Evolutionary conservation across 2,888 invertebrate species (phyloP), one percentile per base, ranked within the genome.

Genomic region (Melangyna quadrimaculata): DNA sequence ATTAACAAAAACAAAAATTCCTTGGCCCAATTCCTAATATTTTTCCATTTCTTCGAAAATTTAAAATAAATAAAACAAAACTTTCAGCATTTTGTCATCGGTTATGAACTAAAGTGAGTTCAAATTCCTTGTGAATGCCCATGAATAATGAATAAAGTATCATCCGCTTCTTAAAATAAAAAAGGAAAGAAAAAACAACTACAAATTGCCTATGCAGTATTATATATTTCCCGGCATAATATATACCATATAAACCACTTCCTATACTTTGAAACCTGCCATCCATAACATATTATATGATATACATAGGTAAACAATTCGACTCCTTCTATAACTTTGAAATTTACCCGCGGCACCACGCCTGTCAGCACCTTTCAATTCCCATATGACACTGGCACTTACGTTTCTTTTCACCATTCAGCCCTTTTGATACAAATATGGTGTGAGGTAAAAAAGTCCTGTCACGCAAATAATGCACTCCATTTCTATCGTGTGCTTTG

Each of bases 401-500:
- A 27, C n/a, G n/a, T 78, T 40, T 10, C 29, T 24, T 22, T n/a
- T n/a, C 14, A 22, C 12, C 10, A 19, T 45, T 27, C 14, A 45
- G 35, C 24, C 19, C 4, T 29, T n/a, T 14, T 17, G 8, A 32
- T 3, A 17, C 35, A 48, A 55, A 35, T 45, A 19, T 29, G 8
- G 19, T 4, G 65, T 1, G 43, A 45, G 8, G 24, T 3, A 53
- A 57, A 65, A 82, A 67, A 32, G 40, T 37, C 57, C 32, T 35
- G 40, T 57, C 55, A 48, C 43, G 14, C 24, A n/a, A 73, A 40
- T 14, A n/a, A 71, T 74, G 78, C 70, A 72, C 70, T 37, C 12
- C 29, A 27, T 22, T 24, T 51, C 3, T 22, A 32, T 51, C 3
- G 17, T n/a, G 57, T 32, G 24, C 17, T 10, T 67, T 35, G 27